Conservation (phyloP, 2,888 invertebrate genomes). For the Plusia festucae region DNA sequence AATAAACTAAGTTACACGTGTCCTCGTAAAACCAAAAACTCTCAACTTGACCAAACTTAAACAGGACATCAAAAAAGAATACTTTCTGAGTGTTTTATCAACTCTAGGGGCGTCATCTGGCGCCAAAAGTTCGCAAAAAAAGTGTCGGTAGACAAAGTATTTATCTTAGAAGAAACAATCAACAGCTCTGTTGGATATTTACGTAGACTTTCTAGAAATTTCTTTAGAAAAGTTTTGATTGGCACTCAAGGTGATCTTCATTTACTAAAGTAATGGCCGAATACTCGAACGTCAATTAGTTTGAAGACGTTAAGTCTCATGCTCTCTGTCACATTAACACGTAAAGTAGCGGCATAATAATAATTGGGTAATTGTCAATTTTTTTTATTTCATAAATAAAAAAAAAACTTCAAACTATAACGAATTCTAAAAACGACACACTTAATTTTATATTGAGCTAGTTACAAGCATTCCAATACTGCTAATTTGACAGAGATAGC, state of each 20-base stretch:
- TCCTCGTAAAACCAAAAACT: not conserved
- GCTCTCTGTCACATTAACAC: too few relatives aligned
- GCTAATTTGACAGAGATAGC: too few relatives aligned
- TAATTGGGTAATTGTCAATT: too few relatives aligned
- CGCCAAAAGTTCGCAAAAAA: not conserved
- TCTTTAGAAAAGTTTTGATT: not conserved
- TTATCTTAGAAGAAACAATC: conserved; percentile 4
- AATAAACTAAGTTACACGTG: not conserved
- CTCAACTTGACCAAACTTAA: not conserved
- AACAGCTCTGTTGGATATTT: not conserved
- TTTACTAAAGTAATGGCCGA: too few relatives aligned
- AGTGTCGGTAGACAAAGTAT: conserved; percentile 4
- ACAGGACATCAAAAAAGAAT: not conserved
- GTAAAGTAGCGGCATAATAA: too few relatives aligned
- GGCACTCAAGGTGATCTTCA: not conserved
- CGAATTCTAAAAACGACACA: too few relatives aligned
- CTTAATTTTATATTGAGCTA: too few relatives aligned
- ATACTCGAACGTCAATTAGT: too few relatives aligned
- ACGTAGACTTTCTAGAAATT: conserved; percentile 1
- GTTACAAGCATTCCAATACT: too few relatives aligned
- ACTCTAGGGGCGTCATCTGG: not conserved
- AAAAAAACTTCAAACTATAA: too few relatives aligned
- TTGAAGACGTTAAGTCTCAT: too few relatives aligned
- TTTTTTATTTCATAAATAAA: too few relatives aligned
- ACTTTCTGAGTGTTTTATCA: conserved; percentile 1